phyloP scores from a whole-genome alignment of 2,797 vertebrate genomes.

The Muscicapa striata region DNA sequence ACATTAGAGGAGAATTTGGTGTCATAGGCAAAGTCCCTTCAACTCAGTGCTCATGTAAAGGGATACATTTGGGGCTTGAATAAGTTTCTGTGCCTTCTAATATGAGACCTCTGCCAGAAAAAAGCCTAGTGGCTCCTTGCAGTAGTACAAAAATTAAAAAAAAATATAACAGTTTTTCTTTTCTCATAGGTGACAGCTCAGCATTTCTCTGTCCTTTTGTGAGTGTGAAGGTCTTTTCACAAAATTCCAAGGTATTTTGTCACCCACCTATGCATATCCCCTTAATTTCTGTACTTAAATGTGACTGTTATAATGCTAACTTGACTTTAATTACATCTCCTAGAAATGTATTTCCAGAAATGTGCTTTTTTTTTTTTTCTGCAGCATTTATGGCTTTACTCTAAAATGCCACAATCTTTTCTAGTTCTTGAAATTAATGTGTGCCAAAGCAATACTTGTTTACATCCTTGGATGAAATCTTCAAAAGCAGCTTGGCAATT shows the following conservation, averaged over 20 bases:
- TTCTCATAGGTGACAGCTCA: neutral
- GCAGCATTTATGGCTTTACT: neutral
- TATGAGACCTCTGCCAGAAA: neutral
- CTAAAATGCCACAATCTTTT: neutral
- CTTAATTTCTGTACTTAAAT: neutral
- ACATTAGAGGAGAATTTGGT: neutral
- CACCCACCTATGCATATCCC: neutral
- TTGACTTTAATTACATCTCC: neutral
- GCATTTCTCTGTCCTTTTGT: neutral
- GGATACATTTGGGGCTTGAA: neutral
- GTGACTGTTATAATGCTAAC: neutral
- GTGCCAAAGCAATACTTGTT: constrained; percentile 18
- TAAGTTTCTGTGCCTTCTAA: neutral
- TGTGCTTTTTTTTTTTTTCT: neutral
- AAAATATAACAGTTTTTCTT: neutral
- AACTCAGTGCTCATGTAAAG: neutral
- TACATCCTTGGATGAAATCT: constrained; percentile 43
- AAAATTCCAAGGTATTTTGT: neutral
- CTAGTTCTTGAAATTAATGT: neutral
- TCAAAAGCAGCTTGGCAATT: constrained; percentile 49
- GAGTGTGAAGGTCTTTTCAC: neutral
- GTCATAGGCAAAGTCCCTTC: neutral
- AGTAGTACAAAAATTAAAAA: neutral
- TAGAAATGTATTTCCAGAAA: neutral
- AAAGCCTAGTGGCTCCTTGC: neutral